Conservation (phyloP, 2,888 invertebrate species). For the Aphrophora alni region DNA sequence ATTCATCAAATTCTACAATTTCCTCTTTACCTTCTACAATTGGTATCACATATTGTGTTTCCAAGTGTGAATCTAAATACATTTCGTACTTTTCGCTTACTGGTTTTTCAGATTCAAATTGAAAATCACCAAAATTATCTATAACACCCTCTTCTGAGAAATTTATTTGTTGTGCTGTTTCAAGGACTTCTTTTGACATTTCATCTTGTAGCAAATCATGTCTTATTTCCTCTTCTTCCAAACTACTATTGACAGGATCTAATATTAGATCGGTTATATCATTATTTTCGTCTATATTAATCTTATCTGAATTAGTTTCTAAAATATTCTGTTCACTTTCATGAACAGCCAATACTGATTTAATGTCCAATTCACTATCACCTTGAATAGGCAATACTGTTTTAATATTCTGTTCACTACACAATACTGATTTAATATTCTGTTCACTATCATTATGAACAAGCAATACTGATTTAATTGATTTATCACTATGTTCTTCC, state of each 20-base stretch:
- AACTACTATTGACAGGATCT: neutral
- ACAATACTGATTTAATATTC: neutral
- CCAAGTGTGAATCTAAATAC: neutral
- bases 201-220: neutral
- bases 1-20: slow-evolving; percentile 12
- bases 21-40: neutral
- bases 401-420: neutral
- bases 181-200: neutral
- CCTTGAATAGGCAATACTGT: neutral
- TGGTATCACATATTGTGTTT: neutral
- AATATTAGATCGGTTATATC: neutral
- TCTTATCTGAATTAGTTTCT: neutral
- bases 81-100: neutral
- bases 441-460: slow-evolving; percentile 6
- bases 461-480: neutral
- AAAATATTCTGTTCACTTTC: neutral
- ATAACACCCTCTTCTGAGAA: neutral
- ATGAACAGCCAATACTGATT: neutral
- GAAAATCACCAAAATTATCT: neutral
- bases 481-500: neutral
- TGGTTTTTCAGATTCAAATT: neutral
- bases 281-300: neutral
- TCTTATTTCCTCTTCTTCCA: neutral
- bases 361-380: neutral
- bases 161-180: neutral